phyloP scores from a whole-genome alignment of 2,888 invertebrate species.

The Strigamia crassipes region DNA sequence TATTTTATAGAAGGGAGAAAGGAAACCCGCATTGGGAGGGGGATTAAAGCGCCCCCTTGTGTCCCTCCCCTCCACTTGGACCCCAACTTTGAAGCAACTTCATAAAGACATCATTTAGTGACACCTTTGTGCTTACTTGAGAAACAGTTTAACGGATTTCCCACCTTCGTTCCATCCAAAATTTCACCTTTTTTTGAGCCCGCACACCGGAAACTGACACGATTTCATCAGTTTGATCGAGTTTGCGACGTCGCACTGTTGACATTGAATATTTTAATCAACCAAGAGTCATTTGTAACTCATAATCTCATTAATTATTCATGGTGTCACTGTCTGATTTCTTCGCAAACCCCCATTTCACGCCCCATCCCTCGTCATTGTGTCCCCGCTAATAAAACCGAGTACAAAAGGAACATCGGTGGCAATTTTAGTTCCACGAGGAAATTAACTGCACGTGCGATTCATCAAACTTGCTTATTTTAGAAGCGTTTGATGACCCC shows the following conservation, averaged over 20 bases:
- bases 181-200: too few species aligned
- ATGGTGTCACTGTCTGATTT: neutral
- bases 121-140: constrained; percentile 10
- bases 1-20: constrained; percentile 2
- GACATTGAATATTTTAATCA: neutral
- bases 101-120: constrained; percentile 10
- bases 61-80: neutral
- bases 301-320: constrained; percentile 10
- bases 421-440: neutral
- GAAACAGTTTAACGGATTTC: neutral
- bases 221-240: too few species aligned
- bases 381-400: neutral
- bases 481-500: neutral
- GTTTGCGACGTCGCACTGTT: too few species aligned
- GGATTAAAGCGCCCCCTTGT: neutral
- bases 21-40: neutral
- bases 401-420: neutral
- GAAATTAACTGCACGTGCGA: neutral
- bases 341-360: neutral
- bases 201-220: too few species aligned
- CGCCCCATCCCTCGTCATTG: neutral
- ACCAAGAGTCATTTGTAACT: neutral
- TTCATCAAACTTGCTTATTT: neutral
- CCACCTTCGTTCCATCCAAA: neutral
- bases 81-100: neutral